These are phyloP conservation scores for Rambutsinella grinnellia DNA, from an alignment of 2,888 invertebrate species.

Conservation along the genomic window DNA sequence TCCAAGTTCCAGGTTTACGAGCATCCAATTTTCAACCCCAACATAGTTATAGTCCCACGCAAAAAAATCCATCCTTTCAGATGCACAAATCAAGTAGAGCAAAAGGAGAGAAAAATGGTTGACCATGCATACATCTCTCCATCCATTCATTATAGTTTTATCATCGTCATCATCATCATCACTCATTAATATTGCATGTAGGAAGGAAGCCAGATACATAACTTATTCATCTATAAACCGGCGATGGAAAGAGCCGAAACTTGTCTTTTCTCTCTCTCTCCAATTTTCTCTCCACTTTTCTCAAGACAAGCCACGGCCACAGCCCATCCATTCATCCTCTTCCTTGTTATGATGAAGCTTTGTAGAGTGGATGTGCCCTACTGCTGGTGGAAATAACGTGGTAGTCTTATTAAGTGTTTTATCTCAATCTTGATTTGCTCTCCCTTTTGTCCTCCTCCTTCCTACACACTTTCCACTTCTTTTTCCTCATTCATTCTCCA, in stretches of 20 bases:
- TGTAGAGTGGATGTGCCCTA: too few relatives aligned
- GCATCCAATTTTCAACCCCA: not conserved
- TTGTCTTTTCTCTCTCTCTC: not conserved
- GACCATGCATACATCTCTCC: not conserved
- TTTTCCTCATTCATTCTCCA: conserved; percentile 5
- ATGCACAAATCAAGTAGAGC: not conserved
- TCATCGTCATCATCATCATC: not conserved
- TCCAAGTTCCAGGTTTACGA: not conserved
- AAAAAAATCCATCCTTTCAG: too few relatives aligned
- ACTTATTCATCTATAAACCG: too few relatives aligned
- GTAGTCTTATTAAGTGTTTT: conserved; percentile 35
- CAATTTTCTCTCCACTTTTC: too few relatives aligned
- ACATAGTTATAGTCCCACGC: not conserved
- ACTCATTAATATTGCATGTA: not conserved
- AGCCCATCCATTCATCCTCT: conserved; percentile 18
- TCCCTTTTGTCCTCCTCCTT: conserved; percentile 22
- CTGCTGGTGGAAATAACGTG: not conserved
- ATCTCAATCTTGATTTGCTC: conserved; percentile 47
- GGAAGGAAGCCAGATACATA: too few relatives aligned
- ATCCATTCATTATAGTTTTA: not conserved
- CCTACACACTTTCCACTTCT: not conserved
- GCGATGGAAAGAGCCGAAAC: not conserved
- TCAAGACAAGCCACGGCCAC: too few relatives aligned
- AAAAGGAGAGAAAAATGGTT: not conserved
- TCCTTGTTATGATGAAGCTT: too few relatives aligned